Conservation (phyloP, 2,888 invertebrate genomes). For the Oscheius sp. region DNA sequence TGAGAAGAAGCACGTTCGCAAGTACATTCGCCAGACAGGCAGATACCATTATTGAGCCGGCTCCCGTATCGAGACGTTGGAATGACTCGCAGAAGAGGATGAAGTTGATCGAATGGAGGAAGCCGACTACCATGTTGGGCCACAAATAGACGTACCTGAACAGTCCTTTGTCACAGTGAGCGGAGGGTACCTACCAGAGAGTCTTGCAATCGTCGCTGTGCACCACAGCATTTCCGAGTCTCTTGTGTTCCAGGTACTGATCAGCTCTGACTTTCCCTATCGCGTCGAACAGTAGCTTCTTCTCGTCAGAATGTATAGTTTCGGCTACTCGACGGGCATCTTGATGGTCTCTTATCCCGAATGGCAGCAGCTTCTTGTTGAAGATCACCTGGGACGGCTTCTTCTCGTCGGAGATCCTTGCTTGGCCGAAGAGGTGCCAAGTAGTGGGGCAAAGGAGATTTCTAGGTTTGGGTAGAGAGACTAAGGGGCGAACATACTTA, state of each 20-base stretch:
- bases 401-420: too few relatives aligned
- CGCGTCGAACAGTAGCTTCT: constrained; percentile 38
- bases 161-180: too few relatives aligned
- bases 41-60: constrained; percentile 23
- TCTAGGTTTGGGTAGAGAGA: too few relatives aligned
- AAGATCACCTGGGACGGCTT: constrained; percentile 6
- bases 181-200: constrained; percentile 17
- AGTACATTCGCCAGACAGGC: constrained; percentile 24
- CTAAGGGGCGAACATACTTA: too few relatives aligned
- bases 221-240: constrained; percentile 35
- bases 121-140: constrained; percentile 18
- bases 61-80: constrained; percentile 17
- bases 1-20: constrained; percentile 26
- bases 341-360: constrained; percentile 32
- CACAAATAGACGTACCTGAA: constrained; percentile 24
- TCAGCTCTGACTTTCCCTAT: constrained; percentile 33
- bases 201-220: constrained; percentile 29
- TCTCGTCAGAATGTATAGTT: constrained; percentile 20
- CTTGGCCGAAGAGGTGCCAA: too few relatives aligned
- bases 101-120: constrained; percentile 19
- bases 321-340: constrained; percentile 29
- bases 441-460: too few relatives aligned
- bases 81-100: constrained; percentile 17
- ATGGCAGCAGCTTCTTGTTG: constrained; percentile 8
- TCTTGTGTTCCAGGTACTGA: constrained; percentile 38